A percentile compares a stretch with the other conserved stretches of the same genome.
phyloP scores from a whole-genome alignment of 1,140 invertebrate genomes.

The Heterodera carotae region DNA sequence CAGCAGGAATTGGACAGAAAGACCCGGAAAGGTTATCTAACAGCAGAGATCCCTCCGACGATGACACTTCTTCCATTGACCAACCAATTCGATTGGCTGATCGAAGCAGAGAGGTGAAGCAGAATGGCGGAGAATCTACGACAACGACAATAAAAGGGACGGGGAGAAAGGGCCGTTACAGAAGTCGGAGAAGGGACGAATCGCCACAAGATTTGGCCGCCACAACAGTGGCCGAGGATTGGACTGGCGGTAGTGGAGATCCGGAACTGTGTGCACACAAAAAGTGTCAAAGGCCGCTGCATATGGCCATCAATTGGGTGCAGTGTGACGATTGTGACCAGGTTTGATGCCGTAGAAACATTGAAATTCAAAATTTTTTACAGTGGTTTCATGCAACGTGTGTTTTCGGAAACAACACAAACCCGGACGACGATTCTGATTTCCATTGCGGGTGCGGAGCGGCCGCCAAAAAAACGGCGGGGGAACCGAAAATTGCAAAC shows the following conservation, averaged over 20 bases:
- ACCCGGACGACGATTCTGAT: slow-evolving; percentile 50
- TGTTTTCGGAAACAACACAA: slow-evolving; percentile 53
- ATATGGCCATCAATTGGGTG: slow-evolving; percentile 57
- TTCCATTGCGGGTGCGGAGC: slow-evolving; percentile 32
- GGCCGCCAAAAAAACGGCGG: background rate
- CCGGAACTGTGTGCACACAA: slow-evolving; percentile 35
- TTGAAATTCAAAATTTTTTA: background rate
- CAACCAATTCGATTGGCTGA: background rate
- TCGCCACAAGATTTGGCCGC: background rate
- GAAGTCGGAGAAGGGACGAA: background rate
- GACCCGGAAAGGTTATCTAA: background rate
- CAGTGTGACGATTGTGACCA: slow-evolving; percentile 66
- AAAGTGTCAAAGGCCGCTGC: slow-evolving; percentile 35
- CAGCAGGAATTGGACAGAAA: background rate
- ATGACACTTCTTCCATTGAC: slow-evolving; percentile 14
- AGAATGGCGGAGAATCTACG: background rate
- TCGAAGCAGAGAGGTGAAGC: background rate
- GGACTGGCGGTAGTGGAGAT: slow-evolving; percentile 32
- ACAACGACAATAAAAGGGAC: background rate
- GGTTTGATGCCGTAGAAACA: background rate
- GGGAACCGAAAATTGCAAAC: background rate
- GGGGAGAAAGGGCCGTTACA: background rate
- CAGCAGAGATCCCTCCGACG: background rate
- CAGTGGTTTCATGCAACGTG: slow-evolving; percentile 66
- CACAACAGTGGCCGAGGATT: slow-evolving; percentile 25